Evolutionary conservation across 2,888 invertebrate genomes (phyloP), one percentile per base, ranked within the genome.

Genomic region (Spodoptera exigua): DNA sequence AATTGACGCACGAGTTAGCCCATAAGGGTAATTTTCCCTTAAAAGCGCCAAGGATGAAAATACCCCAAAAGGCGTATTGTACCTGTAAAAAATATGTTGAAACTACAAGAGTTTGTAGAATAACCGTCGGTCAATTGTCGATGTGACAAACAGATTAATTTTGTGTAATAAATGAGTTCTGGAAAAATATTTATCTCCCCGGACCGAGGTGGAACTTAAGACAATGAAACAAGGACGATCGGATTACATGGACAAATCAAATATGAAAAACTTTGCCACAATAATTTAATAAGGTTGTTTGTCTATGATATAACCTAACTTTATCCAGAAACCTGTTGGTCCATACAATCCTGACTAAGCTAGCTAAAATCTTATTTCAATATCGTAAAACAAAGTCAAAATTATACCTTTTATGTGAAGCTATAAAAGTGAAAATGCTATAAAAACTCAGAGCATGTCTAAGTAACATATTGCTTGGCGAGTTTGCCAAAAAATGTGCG

Each of bases 1-100:
- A 67, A 70, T 69, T 68, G 70, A 68, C 67, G 70, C 69, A 68
- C 60, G 65, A 67, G 44, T 60, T 62, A 17, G 34, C 41, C 34
- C 34, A 37, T 39, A 14, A 14, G 34, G 21, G 14, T n/a, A 13
- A 21, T 41, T 37, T 47, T 18, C 40, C 46, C 59, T 44, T 16
- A 17, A 18, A 16, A 39, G 2, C 12, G 40, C 40, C 18, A 51
- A 57, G 10, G 21, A 37, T 49, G 39, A 71, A 56, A 56, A 55
- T 51, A 10, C 17, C 14, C 3, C 12, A 36, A 63, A 37, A 51
- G 11, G 34, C 39, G 45, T 18, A 65, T 47, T 70, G 53, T 70
- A 32, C 13, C 10, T 43, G 5, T 7, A 12, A 37, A 48, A 47
- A 56, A 55, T 52, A 21, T 48, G 12, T 7, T 3, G 14, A 34